Percentiles rank a stretch among this genome's conserved stretches.
phyloP scores from a whole-genome alignment of 2,113 vertebrate species.

The Carassius carassius region DNA sequence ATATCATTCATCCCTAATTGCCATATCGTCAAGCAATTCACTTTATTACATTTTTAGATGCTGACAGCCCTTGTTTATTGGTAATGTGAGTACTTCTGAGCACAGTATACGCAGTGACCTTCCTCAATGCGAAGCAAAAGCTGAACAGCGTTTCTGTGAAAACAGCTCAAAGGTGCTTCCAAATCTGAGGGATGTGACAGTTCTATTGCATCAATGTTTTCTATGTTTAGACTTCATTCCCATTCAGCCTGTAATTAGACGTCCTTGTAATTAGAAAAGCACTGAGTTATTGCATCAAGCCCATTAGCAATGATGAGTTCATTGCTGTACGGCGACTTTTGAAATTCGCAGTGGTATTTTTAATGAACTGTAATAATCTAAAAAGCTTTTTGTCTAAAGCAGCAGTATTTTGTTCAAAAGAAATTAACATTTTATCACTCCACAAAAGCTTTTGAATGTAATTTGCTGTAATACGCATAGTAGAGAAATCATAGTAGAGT shows the following conservation, averaged over 20 bases:
- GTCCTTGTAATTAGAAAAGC: conserved; percentile 58
- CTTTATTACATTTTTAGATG: not conserved
- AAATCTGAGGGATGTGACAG: conserved; percentile 20
- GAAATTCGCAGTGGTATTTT: conserved; percentile 17
- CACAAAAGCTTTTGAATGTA: not conserved
- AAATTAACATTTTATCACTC: not conserved
- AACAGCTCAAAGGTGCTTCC: conserved; percentile 4
- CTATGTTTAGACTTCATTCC: conserved; percentile 46
- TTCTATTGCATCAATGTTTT: conserved; percentile 34
- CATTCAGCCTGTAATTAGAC: conserved; percentile 55
- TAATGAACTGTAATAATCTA: conserved; percentile 25
- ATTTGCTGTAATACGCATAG: not conserved
- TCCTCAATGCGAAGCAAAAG: conserved; percentile 2
- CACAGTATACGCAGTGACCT: conserved; percentile 27
- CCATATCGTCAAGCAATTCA: not conserved
- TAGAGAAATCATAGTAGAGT: not conserved
- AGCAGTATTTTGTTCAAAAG: not conserved
- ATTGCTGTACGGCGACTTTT: conserved; percentile 45
- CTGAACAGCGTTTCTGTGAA: not conserved
- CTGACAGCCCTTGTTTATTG: not conserved
- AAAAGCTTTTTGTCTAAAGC: not conserved
- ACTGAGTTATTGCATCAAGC: conserved; percentile 58
- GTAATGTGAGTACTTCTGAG: conserved; percentile 33
- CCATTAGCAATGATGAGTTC: conserved; percentile 57
- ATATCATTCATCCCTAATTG: not conserved